phyloP scores from a whole-genome alignment of 2,113 vertebrate genomes.

The Sula dactylatra region DNA sequence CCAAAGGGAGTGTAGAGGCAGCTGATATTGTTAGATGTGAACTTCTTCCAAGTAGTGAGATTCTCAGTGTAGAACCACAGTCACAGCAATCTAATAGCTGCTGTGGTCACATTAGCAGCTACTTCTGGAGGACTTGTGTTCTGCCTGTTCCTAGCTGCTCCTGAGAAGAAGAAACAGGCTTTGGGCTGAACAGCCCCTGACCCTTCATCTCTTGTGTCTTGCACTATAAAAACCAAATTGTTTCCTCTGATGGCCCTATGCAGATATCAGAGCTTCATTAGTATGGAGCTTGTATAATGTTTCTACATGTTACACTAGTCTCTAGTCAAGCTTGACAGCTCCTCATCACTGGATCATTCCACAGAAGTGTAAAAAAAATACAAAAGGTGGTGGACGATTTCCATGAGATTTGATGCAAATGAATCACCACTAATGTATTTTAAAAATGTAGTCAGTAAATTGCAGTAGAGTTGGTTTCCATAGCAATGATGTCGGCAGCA shows the following conservation, averaged over 20 bases:
- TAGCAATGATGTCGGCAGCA: neutral
- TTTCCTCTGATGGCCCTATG: neutral
- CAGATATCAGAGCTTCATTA: neutral
- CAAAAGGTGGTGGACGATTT: neutral
- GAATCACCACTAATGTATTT: neutral
- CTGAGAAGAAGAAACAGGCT: neutral
- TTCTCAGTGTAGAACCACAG: neutral
- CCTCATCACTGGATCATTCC: neutral
- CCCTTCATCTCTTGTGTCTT: neutral
- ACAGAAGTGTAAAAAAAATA: neutral
- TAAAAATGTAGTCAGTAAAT: neutral
- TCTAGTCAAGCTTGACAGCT: slow-evolving; percentile 1
- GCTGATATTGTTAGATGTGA: neutral
- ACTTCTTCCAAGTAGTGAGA: neutral
- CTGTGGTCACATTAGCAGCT: neutral
- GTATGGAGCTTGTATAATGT: neutral
- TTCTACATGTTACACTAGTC: neutral
- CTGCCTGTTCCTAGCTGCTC: neutral
- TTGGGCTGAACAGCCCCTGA: neutral
- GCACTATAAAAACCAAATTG: neutral
- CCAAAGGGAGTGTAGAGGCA: neutral
- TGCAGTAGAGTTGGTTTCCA: slow-evolving; percentile 13
- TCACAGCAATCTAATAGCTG: neutral
- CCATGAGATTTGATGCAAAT: neutral
- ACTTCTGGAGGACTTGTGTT: neutral